Evolutionary conservation across 2,113 vertebrate species (phyloP).

Genomic region (Mandrillus leucophaeus): DNA sequence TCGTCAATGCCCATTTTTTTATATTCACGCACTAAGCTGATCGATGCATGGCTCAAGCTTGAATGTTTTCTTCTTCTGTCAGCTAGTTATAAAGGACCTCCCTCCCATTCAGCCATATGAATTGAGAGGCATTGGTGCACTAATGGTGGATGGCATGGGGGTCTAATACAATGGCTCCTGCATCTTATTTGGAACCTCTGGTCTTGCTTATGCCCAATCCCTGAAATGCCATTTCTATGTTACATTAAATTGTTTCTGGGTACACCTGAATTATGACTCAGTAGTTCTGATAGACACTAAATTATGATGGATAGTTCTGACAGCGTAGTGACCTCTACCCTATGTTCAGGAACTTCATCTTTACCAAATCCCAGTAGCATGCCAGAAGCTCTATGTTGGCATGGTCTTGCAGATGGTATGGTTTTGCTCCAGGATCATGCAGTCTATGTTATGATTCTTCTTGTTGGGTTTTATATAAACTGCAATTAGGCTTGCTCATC

Average conservation of each 20-base stretch:
- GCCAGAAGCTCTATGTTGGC: background rate
- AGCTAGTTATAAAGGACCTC: background rate
- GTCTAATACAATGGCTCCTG: background rate
- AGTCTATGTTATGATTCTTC: background rate
- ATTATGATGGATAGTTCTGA: background rate
- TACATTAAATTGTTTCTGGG: background rate
- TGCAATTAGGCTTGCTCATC: background rate
- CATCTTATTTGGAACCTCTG: background rate
- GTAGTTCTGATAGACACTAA: background rate
- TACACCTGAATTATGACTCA: background rate
- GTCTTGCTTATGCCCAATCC: background rate
- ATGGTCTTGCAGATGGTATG: background rate
- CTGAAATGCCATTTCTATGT: background rate
- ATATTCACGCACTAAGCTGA: background rate
- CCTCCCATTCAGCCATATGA: background rate
- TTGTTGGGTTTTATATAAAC: background rate
- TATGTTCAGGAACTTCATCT: background rate
- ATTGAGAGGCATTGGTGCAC: background rate
- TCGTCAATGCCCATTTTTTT: background rate
- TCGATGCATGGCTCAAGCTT: background rate
- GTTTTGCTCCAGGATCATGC: background rate
- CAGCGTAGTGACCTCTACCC: background rate
- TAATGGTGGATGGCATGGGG: too few relatives aligned
- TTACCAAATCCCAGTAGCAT: background rate
- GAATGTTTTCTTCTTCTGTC: background rate